Percentiles rank a stretch among this genome's conserved stretches.
Evolutionary conservation across 2,888 invertebrate species (phyloP).

Genomic region (Andrena chrysosceles): DNA sequence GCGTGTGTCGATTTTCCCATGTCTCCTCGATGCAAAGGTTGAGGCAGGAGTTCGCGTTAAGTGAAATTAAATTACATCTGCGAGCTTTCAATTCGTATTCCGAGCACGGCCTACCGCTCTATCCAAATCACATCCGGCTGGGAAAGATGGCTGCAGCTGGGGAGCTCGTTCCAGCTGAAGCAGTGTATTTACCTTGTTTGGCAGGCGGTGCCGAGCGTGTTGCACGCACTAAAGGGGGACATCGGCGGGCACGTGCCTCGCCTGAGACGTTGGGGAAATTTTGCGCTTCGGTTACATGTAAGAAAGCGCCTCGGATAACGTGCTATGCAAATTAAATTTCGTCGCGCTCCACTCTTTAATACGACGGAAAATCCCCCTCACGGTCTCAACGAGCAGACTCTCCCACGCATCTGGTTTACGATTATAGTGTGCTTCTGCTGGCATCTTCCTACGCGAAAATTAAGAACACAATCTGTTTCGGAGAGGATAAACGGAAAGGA

Average conservation of each 20-base stretch:
- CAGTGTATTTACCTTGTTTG: conserved; percentile 20
- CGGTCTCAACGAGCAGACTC: not conserved
- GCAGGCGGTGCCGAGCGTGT: not conserved
- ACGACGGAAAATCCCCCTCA: not conserved
- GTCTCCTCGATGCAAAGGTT: not conserved
- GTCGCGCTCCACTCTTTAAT: not conserved
- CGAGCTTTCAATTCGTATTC: conserved; percentile 46
- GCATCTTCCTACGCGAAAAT: not conserved
- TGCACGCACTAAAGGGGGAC: conserved; percentile 10
- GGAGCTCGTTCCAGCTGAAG: not conserved
- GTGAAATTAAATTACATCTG: conserved; percentile 34
- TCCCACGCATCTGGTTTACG: not conserved
- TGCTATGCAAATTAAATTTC: conserved; percentile 32
- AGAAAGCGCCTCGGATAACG: not conserved
- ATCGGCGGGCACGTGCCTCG: not conserved
- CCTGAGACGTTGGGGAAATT: not conserved
- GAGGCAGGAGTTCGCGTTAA: conserved; percentile 12
- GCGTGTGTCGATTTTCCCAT: too few species aligned
- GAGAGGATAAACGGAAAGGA: too few species aligned
- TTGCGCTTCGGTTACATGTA: not conserved
- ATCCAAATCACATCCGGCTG: conserved; percentile 44
- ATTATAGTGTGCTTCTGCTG: not conserved
- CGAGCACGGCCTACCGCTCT: conserved; percentile 32
- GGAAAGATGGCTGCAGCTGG: conserved; percentile 14
- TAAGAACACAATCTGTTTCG: too few species aligned